These are phyloP conservation scores for Lissonota sp. DNA, from an alignment of 2,888 invertebrate species.

Conservation along the genomic window DNA sequence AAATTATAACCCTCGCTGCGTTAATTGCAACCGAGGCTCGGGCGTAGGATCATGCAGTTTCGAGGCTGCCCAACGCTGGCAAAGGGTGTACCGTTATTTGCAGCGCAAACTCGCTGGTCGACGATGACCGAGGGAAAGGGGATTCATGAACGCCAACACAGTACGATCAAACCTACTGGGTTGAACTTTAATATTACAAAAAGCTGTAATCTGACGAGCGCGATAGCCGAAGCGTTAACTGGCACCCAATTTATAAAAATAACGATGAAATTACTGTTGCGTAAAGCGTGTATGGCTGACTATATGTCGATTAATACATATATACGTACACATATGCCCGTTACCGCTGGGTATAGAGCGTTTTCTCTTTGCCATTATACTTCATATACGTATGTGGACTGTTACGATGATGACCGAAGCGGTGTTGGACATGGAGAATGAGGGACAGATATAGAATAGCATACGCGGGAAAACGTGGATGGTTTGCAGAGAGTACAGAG, in stretches of 20 bases:
- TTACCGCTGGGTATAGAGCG: conserved; percentile 33
- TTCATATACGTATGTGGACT: conserved; percentile 26
- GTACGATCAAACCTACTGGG: conserved; percentile 65
- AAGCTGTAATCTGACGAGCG: conserved; percentile 80
- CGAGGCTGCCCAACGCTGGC: conserved; percentile 52
- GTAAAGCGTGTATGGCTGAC: conserved; percentile 74
- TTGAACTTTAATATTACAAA: conserved; percentile 79
- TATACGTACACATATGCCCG: conserved; percentile 10
- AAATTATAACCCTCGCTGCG: conserved; percentile 15
- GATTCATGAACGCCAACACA: conserved; percentile 9
- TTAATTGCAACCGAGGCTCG: conserved; percentile 5
- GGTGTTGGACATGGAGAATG: conserved; percentile 44
- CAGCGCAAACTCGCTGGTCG: conserved; percentile 38
- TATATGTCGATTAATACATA: conserved; percentile 43
- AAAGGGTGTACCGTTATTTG: neutral
- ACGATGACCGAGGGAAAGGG: conserved; percentile 21
- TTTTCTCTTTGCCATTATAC: conserved; percentile 33
- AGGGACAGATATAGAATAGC: conserved; percentile 46
- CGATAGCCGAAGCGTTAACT: conserved; percentile 82
- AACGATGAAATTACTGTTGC: conserved; percentile 84
- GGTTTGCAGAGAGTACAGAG: conserved; percentile 45
- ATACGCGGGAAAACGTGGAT: conserved; percentile 40
- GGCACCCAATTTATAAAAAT: conserved; percentile 84
- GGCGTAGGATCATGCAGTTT: conserved; percentile 30
- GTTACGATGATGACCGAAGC: conserved; percentile 41